These are phyloP conservation scores for Cephus nigrinus DNA, from an alignment of 2,888 invertebrate genomes.

Conservation along the genomic window DNA sequence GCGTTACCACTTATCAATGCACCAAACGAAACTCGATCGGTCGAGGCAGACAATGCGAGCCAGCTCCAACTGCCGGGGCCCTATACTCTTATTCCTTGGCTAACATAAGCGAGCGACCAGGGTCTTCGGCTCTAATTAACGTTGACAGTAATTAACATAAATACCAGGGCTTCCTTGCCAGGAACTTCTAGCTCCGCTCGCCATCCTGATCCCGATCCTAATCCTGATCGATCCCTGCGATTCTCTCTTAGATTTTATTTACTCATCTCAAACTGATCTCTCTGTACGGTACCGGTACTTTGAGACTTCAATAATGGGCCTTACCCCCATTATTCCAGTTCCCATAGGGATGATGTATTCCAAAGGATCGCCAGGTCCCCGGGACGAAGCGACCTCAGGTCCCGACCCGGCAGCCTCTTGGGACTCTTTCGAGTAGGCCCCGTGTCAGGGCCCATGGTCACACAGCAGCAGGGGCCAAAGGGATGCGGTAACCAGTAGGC, in stretches of 20 bases:
- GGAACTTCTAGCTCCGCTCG: constrained; percentile 29
- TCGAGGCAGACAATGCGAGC: constrained; percentile 39
- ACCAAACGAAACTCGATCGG: constrained; percentile 52
- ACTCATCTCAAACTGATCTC: neutral
- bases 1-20: constrained; percentile 55
- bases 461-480: neutral
- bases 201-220: neutral
- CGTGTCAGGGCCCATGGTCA: neutral
- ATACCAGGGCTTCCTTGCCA: constrained; percentile 57
- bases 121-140: constrained; percentile 58
- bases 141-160: constrained; percentile 65
- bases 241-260: neutral
- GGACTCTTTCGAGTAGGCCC: neutral
- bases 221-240: neutral
- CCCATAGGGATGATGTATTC: neutral
- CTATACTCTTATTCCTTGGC: constrained; percentile 6
- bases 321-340: neutral
- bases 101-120: constrained; percentile 9
- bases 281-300: neutral
- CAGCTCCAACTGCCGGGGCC: neutral
- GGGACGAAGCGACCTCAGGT: neutral
- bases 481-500: neutral
- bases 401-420: neutral
- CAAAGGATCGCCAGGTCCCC: neutral
- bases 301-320: neutral